Evolutionary conservation across 2,113 vertebrate genomes (phyloP).

Genomic region (Pelodiscus sinensis): DNA sequence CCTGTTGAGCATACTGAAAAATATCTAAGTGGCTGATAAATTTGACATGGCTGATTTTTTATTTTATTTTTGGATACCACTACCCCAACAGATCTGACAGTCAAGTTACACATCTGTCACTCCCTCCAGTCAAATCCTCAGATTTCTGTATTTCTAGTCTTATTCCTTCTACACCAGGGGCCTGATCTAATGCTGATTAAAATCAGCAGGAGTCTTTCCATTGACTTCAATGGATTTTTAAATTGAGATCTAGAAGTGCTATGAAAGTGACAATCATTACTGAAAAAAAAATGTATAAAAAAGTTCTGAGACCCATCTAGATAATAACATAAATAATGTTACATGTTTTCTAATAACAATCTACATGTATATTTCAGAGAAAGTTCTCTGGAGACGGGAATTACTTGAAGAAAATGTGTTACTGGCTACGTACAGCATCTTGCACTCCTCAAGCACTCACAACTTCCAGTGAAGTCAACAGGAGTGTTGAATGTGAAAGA

Average conservation of each 20-base stretch:
- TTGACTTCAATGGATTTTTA: not conserved
- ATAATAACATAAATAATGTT: not conserved
- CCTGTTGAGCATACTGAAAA: slow-evolving; percentile 47
- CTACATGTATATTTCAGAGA: not conserved
- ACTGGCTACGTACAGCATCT: not conserved
- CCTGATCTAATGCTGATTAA: slow-evolving; percentile 38
- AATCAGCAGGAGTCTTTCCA: slow-evolving; percentile 31
- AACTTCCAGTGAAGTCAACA: not conserved
- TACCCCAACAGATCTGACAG: slow-evolving; percentile 47
- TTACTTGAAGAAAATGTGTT: not conserved
- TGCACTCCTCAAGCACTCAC: not conserved
- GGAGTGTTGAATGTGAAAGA: not conserved
- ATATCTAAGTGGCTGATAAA: slow-evolving; percentile 52
- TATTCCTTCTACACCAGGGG: not conserved
- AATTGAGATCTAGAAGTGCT: not conserved
- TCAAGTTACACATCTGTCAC: slow-evolving; percentile 55
- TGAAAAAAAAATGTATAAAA: not conserved
- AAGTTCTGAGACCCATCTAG: not conserved
- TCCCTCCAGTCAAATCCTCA: slow-evolving; percentile 58
- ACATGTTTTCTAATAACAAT: not conserved
- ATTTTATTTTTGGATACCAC: slow-evolving; percentile 60
- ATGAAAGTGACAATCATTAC: not conserved
- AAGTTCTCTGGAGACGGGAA: not conserved
- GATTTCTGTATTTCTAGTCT: slow-evolving; percentile 45
- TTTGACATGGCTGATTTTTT: slow-evolving; percentile 64